Conservation (phyloP, 2,888 invertebrate species). For the Liposcelis brunnea region DNA sequence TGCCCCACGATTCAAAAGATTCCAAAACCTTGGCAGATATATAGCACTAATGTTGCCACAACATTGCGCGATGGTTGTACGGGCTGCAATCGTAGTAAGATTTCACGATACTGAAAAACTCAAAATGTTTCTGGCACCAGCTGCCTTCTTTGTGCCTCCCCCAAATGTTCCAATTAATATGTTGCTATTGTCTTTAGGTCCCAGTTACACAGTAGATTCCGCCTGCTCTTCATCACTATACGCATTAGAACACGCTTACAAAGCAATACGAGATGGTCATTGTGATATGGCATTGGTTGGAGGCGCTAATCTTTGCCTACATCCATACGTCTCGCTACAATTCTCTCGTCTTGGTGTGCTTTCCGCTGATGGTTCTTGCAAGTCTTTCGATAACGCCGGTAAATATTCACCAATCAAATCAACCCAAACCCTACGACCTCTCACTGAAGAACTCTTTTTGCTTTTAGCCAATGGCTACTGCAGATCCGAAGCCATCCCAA, state of each 20-base stretch:
- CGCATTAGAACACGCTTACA: slow-evolving; percentile 68
- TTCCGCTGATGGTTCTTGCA: slow-evolving; percentile 71
- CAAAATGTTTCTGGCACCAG: not conserved
- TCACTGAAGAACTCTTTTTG: slow-evolving; percentile 21
- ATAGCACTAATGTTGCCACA: too few species aligned
- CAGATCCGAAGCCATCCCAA: slow-evolving; percentile 29
- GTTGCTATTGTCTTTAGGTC: slow-evolving; percentile 36
- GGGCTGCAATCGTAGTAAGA: too few species aligned
- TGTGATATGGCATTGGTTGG: slow-evolving; percentile 84
- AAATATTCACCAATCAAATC: slow-evolving; percentile 22
- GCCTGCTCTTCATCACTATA: slow-evolving; percentile 89
- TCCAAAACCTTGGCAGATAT: too few species aligned
- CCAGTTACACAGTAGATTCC: slow-evolving; percentile 76
- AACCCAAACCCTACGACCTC: too few species aligned
- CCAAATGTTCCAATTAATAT: not conserved
- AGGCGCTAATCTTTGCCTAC: slow-evolving; percentile 68
- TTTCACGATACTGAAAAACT: too few species aligned
- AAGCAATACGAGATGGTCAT: slow-evolving; percentile 55
- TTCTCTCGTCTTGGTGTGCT: slow-evolving; percentile 57
- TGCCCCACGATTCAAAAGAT: not conserved
- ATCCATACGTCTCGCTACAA: slow-evolving; percentile 76
- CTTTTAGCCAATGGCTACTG: slow-evolving; percentile 28
- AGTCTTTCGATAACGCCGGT: slow-evolving; percentile 72
- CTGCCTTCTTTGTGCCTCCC: too few species aligned
- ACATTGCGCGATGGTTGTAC: too few species aligned